These are phyloP conservation scores for Diarsia mendica DNA, from an alignment of 2,888 invertebrate genomes.

Conservation along the genomic window DNA sequence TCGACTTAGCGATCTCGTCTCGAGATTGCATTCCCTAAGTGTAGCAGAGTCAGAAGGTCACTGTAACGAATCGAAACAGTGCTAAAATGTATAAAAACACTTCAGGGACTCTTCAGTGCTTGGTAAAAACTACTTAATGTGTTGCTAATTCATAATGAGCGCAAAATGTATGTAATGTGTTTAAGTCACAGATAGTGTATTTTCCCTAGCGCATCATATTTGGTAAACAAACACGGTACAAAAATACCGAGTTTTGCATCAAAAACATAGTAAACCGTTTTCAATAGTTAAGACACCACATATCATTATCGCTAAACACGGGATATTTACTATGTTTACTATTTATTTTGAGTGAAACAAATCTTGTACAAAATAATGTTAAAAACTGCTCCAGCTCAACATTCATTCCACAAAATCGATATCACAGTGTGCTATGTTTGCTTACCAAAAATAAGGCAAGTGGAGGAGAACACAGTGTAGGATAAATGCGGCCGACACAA, in stretches of 20 bases:
- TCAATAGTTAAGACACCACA: not conserved
- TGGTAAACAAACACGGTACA: constrained; percentile 19
- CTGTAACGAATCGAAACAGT: not conserved
- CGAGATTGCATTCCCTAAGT: no score
- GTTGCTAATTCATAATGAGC: constrained; percentile 28
- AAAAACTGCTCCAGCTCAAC: constrained; percentile 3
- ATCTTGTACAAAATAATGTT: not conserved
- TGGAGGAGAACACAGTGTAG: constrained; percentile 13
- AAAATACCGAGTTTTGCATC: not conserved
- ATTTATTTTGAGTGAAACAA: constrained; percentile 1
- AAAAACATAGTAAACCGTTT: not conserved
- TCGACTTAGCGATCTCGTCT: no score
- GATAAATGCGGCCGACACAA: constrained; percentile 40
- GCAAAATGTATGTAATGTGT: constrained; percentile 24
- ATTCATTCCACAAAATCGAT: constrained; percentile 1
- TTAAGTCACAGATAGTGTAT: constrained; percentile 20
- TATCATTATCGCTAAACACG: not conserved
- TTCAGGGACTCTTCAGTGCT: constrained; percentile 6
- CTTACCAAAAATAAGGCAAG: constrained; percentile 31
- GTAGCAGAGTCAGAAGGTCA: constrained; percentile 3
- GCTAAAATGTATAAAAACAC: constrained; percentile 5
- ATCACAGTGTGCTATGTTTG: constrained; percentile 27
- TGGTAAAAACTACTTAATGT: constrained; percentile 40
- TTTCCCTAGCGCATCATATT: constrained; percentile 7
- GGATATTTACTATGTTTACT: not conserved